Percentiles rank a stretch among this genome's conserved stretches.
These are phyloP conservation scores for Xestoiulus laeticollis DNA, from an alignment of 2,888 invertebrate genomes.

Conservation along the genomic window DNA sequence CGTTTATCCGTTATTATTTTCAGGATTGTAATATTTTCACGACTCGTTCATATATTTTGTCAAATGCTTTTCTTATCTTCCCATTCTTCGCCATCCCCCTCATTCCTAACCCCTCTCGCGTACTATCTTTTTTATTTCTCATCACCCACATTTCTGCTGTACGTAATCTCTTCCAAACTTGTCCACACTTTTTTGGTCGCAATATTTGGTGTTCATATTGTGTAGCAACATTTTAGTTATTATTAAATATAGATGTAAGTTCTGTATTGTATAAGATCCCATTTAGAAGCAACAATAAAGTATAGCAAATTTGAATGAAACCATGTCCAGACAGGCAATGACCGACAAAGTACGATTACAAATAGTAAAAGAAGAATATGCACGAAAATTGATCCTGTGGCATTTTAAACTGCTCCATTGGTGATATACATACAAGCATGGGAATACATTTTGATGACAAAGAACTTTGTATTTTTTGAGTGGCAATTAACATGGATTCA, in stretches of 20 bases:
- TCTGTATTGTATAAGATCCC: constrained; percentile 56
- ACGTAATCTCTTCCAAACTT: constrained; percentile 53
- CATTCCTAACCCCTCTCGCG: constrained; percentile 13
- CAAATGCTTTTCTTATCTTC: not conserved
- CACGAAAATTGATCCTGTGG: no score
- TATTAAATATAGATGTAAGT: constrained; percentile 57
- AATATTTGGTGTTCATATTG: constrained; percentile 57
- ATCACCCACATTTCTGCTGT: constrained; percentile 51
- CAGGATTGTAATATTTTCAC: not conserved
- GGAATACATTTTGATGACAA: no score
- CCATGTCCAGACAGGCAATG: no score
- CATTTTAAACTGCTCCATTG: no score
- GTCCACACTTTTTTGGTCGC: constrained; percentile 56
- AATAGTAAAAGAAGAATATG: no score
- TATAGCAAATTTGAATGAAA: constrained; percentile 52
- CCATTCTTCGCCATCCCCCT: not conserved
- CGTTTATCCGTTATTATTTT: not conserved
- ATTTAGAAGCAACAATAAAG: constrained; percentile 56
- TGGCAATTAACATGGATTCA: no score
- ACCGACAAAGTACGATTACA: no score
- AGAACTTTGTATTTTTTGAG: no score
- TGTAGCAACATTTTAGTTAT: constrained; percentile 57
- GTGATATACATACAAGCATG: no score
- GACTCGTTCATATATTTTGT: not conserved
- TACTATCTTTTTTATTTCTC: constrained; percentile 43